Conservation (phyloP, 1,140 invertebrate species). For the Euura lappo region DNA sequence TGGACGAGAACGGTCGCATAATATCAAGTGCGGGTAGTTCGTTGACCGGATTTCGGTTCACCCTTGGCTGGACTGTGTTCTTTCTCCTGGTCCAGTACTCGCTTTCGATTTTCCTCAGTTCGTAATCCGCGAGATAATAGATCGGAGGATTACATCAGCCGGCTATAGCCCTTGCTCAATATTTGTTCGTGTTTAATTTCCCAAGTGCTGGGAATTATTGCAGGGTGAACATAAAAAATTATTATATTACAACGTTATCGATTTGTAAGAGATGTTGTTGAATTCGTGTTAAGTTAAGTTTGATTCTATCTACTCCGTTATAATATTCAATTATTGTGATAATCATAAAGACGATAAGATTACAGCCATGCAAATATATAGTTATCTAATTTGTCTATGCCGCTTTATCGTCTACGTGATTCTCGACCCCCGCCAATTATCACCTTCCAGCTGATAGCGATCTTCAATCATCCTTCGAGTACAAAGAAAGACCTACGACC, state of each 20-base stretch:
- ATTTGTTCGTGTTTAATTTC: background rate
- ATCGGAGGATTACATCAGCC: no score
- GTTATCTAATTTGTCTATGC: background rate
- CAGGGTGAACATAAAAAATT: no score
- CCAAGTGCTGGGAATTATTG: no score
- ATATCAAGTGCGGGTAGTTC: background rate
- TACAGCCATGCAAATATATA: background rate
- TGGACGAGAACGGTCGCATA: constrained; percentile 1
- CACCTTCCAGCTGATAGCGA: no score
- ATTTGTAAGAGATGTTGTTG: no score
- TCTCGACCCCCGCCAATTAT: background rate
- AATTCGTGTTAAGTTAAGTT: no score
- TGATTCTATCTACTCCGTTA: no score
- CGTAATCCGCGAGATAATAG: background rate
- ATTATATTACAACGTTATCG: no score
- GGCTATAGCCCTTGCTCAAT: background rate
- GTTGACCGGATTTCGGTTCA: background rate
- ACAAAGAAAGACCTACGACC: no score
- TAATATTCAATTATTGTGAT: no score
- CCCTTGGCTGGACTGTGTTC: background rate
- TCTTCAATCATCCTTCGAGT: no score
- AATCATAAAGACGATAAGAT: background rate
- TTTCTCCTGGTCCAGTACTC: background rate
- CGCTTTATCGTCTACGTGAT: background rate
- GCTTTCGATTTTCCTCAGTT: background rate